Base-by-base conservation (phyloP, 64 coral and sea anemone genomes). In the Anthopleura sola region DNA sequence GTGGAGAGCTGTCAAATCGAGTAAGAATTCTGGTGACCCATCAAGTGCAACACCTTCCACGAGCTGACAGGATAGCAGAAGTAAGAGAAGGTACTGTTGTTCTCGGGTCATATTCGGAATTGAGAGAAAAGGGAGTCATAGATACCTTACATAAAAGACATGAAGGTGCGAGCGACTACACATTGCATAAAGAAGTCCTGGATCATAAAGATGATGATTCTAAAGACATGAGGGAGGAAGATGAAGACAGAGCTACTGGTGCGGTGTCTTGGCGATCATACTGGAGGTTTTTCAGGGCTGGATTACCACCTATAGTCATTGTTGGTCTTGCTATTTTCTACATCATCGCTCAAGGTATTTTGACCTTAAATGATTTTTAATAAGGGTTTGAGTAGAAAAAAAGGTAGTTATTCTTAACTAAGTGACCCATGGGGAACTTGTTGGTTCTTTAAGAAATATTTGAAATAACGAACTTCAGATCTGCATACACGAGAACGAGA, bases 251-350 rank as follows among this genome's bases (percentile, higher is more conserved):
- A 32, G 80, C 46, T 16, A 26, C 51, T 49, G 86, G 86, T 21
- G 56, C 86, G 78, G 86, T 88, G 36, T 80, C 75, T 14, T 88
- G 86, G 86, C 54, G 37, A 32, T 23, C 60, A 7, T 88, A 88
- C n/a, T 88, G 86, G 86, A 55, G 58, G 32, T 88, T 80, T 12
- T 80, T 79, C 11, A 88, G 54, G 24, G 55, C 49, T 28, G 86
- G 49, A 17, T 37, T 81, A 24, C 76, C 86, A 31, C 23, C 64
- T 11, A 11, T 17, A 19, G 10, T 58, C 0, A 81, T 88, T 16
- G 2, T 12, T 29, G 2, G 0, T 38, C 36, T 80, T 16, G 86
- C 36, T 38, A 9, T 81, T 10, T 81, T 81, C 13, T 81, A 56
- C 55, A 21, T 56, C 2, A 56, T 56, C 8, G 82, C 78, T 62